A percentile compares a stretch with the other conserved stretches of the same genome.
Evolutionary conservation across 1,140 invertebrate genomes (phyloP).

Genomic region (Leptopilina clavipes): DNA sequence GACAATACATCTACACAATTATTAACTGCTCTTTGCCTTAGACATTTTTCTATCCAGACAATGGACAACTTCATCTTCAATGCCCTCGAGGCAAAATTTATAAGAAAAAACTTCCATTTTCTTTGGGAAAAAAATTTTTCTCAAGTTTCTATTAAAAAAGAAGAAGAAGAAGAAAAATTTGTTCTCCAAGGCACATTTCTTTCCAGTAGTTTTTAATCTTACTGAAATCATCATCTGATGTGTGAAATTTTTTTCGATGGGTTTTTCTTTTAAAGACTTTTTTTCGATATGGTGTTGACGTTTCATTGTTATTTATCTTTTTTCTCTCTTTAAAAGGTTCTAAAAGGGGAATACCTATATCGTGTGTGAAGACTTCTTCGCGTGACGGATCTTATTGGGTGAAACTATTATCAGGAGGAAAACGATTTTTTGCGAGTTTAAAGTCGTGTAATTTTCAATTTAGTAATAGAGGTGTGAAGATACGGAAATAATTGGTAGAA

Average conservation of each 20-base stretch:
- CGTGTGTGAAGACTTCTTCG: background rate
- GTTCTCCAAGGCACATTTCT: too few relatives aligned
- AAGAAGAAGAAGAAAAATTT: too few relatives aligned
- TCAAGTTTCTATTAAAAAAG: background rate
- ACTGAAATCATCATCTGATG: too few relatives aligned
- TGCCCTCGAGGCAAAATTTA: background rate
- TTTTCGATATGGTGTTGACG: too few relatives aligned
- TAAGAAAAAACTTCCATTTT: background rate
- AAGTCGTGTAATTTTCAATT: background rate
- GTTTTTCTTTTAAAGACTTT: too few relatives aligned
- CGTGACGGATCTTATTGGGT: slow-evolving; percentile 4
- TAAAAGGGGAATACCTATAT: too few relatives aligned
- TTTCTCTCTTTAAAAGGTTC: background rate
- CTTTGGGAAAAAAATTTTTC: background rate
- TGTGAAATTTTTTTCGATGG: too few relatives aligned
- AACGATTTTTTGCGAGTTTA: background rate
- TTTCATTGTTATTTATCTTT: background rate
- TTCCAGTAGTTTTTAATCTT: too few relatives aligned
- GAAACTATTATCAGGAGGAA: background rate
- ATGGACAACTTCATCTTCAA: slow-evolving; percentile 3
- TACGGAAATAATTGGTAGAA: background rate
- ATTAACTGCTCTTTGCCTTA: slow-evolving; percentile 48
- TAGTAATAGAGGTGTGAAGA: background rate
- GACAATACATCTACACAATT: slow-evolving; percentile 51
- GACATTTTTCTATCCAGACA: slow-evolving; percentile 13